A percentile compares a stretch with the other conserved stretches of the same genome.
Conservation (phyloP, 2,888 invertebrate genomes). For the Caenorhabditis sp. region DNA sequence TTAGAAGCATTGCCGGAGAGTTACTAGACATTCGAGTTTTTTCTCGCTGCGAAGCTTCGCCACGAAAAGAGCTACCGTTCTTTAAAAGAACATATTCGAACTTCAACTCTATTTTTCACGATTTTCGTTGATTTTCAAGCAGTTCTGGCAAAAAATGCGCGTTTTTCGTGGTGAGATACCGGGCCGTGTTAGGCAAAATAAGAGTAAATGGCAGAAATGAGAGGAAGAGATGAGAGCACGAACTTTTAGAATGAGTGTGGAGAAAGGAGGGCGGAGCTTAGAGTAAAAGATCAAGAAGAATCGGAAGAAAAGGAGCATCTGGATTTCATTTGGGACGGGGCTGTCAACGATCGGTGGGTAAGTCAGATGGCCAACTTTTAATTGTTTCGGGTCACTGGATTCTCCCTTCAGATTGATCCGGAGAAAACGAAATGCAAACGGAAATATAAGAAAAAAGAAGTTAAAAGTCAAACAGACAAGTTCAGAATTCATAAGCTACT, state of each 20-base stretch:
- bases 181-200: too few species aligned
- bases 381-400: slow-evolving; percentile 57
- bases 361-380: slow-evolving; percentile 46
- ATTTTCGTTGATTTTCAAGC: too few species aligned
- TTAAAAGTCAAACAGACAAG: slow-evolving; percentile 16
- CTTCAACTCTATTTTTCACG: too few species aligned
- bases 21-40: too few species aligned
- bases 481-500: neutral
- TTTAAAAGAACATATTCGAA: too few species aligned
- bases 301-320: slow-evolving; percentile 29
- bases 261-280: slow-evolving; percentile 14
- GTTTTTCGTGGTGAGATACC: too few species aligned
- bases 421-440: neutral
- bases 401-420: neutral
- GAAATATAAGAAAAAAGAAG: neutral
- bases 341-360: slow-evolving; percentile 43
- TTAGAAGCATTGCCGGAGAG: too few species aligned
- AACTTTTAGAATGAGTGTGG: slow-evolving; percentile 20
- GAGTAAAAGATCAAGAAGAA: slow-evolving; percentile 48
- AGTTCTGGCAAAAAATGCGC: too few species aligned
- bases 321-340: slow-evolving; percentile 56
- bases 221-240: neutral
- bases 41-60: too few species aligned
- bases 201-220: too few species aligned
- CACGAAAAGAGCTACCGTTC: too few species aligned